Percentiles rank a stretch among this genome's conserved stretches.
phyloP scores from a whole-genome alignment of 2,888 invertebrate species.

The Tipula lateralis region DNA sequence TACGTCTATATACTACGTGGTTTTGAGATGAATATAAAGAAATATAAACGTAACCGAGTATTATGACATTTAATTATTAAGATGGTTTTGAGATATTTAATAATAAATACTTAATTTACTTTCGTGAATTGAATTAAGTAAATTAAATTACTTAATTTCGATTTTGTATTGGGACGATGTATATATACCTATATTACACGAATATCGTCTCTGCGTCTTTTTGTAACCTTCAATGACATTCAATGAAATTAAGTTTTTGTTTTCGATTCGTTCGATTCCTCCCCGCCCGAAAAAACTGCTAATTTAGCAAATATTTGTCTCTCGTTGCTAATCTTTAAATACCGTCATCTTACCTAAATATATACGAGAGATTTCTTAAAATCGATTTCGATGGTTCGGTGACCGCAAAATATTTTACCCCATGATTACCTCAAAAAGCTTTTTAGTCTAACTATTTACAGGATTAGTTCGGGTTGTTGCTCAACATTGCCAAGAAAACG shows the following conservation, averaged over 20 bases:
- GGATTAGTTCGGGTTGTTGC: no score
- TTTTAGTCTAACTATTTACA: no score
- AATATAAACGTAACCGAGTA: not conserved
- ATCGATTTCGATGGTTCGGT: no score
- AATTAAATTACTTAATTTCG: not conserved
- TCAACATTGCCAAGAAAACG: no score
- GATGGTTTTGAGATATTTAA: conserved; percentile 16
- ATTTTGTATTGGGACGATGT: not conserved
- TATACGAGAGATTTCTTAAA: no score
- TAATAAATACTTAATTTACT: conserved; percentile 9
- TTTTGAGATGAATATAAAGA: not conserved
- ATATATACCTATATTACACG: no score
- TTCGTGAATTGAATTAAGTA: conserved; percentile 19
- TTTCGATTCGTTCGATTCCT: not conserved
- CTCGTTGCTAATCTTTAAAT: not conserved
- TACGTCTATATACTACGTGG: not conserved
- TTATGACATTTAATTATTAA: conserved; percentile 24
- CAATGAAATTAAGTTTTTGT: not conserved
- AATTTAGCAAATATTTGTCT: not conserved
- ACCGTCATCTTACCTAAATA: not conserved
- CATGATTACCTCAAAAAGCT: no score
- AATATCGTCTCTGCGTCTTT: not conserved
- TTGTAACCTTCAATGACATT: not conserved
- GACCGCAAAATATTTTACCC: no score
- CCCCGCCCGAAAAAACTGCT: not conserved